Base-by-base conservation (phyloP, 1,140 invertebrate species). In the Panulirus ornatus region DNA sequence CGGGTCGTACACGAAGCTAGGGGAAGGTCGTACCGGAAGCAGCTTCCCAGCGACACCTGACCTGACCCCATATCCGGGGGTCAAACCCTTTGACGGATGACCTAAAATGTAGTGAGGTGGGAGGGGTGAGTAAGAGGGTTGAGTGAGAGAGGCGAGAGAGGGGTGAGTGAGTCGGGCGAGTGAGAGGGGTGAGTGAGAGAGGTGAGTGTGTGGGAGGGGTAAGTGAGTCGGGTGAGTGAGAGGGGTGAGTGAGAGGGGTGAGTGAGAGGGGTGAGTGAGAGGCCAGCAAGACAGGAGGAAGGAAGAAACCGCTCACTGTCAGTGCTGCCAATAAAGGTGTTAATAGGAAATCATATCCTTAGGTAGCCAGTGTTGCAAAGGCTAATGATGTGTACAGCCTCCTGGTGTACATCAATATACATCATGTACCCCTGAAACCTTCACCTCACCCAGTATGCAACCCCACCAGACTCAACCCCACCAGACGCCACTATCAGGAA, bases 1-100 rank as follows among this genome's bases (percentile, higher is more conserved):
- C n/a, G n/a, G n/a, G n/a, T n/a, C n/a, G n/a, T n/a, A n/a, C n/a
- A n/a, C n/a, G n/a, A n/a, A n/a, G n/a, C n/a, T n/a, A n/a, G n/a
- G 14, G 44, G 44, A 47, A 47, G 44, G 44, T 14, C 14, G 6
- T 19, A 22, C 54, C 54, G 54, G 54, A 58, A 58, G 54, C 54
- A 22, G 11, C 54, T 22, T 6, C 5, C 44, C 44, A 6, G 5
- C 44, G 44, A 47, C 19, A 22, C 54, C 54, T 58, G 14, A 19
- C 54, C 1, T 58, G 54, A 58, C 54, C 54, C 22, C 54, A 58
- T 22, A 58, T 58, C 54, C 54, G 54, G 54, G 14, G 3, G 14
- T 22, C 54, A 58, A n/a, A 14, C 54, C 54, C 54, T 58, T 58
- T 58, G 54, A 58, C 54, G 54, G 54, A 58, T 58, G 54, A 58